Conservation (phyloP, 2,888 invertebrate genomes). For the Ochropleura plecta region DNA sequence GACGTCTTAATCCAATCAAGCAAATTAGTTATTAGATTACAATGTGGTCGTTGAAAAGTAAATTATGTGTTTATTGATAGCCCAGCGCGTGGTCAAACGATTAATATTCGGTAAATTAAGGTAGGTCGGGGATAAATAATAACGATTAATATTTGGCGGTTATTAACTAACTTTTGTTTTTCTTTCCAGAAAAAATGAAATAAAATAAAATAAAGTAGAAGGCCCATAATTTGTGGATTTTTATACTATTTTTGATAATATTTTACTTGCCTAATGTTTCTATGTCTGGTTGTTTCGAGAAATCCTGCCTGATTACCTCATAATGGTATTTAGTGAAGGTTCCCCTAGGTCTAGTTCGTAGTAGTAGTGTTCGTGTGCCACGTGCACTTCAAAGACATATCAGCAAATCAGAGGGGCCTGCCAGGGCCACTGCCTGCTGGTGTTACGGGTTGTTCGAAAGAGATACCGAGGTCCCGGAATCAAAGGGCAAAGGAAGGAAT, state of each 20-base stretch:
- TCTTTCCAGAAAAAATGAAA: conserved; percentile 50
- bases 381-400: no score
- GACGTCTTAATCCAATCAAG: conserved; percentile 89
- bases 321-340: background rate
- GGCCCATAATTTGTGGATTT: conserved; percentile 46
- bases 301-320: conserved; percentile 1
- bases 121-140: conserved; percentile 81
- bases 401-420: no score
- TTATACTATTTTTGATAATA: conserved; percentile 23
- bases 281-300: background rate
- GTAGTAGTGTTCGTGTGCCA: no score
- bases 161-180: conserved; percentile 50
- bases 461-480: no score
- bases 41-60: conserved; percentile 74
- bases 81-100: conserved; percentile 74
- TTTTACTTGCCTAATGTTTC: conserved; percentile 25
- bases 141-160: conserved; percentile 64
- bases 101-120: conserved; percentile 83
- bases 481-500: no score
- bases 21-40: conserved; percentile 84
- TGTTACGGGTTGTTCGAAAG: no score
- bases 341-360: no score
- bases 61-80: conserved; percentile 80
- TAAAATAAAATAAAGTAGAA: conserved; percentile 57
- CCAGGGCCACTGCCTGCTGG: no score